Conservation (phyloP, 2,113 vertebrate species). For the Oryzias celebensis region DNA sequence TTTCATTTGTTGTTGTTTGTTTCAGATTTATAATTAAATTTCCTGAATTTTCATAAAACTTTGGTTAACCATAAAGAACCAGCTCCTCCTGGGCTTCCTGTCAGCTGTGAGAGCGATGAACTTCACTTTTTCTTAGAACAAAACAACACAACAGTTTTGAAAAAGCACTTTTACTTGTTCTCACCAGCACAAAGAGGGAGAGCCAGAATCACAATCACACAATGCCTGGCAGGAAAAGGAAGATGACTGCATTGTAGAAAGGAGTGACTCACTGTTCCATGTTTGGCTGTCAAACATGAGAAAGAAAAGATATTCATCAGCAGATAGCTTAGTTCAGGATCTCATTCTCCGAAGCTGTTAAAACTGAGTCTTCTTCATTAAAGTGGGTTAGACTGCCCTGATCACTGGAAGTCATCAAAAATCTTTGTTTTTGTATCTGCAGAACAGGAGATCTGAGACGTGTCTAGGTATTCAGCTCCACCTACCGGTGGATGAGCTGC, state of each 20-base stretch:
- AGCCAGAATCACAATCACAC: conserved; percentile 25
- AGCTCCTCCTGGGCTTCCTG: too few species aligned
- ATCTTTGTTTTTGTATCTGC: conserved; percentile 49
- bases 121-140: conserved; percentile 38
- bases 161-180: conserved; percentile 34
- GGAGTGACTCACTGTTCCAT: conserved; percentile 57
- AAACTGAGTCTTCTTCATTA: too few species aligned
- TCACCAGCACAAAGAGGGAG: conserved; percentile 40
- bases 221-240: conserved; percentile 50
- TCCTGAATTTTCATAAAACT: too few species aligned
- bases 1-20: neutral
- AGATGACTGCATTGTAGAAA: conserved; percentile 64
- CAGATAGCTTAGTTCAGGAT: conserved; percentile 1
- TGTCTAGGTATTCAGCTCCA: conserved; percentile 38
- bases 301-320: conserved; percentile 35
- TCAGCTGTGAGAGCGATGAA: neutral
- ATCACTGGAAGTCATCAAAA: too few species aligned
- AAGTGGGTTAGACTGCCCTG: too few species aligned
- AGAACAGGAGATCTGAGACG: conserved; percentile 8
- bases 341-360: conserved; percentile 12
- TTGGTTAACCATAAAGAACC: too few species aligned
- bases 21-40: too few species aligned
- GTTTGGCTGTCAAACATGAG: conserved; percentile 34
- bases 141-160: conserved; percentile 42
- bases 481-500: conserved; percentile 38